Evolutionary conservation across 2,888 invertebrate genomes (phyloP).

Genomic region (Hypercompe scribonia): DNA sequence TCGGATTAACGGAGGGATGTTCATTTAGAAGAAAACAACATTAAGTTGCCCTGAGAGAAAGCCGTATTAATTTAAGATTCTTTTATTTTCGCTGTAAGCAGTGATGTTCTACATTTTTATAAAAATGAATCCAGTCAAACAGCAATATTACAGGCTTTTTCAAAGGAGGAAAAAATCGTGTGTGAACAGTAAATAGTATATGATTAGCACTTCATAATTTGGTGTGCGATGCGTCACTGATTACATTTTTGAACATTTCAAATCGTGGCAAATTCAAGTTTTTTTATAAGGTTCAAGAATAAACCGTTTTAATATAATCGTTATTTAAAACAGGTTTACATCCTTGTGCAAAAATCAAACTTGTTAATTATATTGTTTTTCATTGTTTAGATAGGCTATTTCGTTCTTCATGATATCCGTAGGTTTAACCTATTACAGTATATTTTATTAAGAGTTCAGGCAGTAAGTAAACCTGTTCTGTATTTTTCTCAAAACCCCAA

Average conservation of each 20-base stretch:
- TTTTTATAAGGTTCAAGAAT: not conserved
- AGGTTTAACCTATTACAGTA: no score
- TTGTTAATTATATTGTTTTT: not conserved
- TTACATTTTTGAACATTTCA: not conserved
- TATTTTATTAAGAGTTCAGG: not conserved
- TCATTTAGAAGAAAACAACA: conserved; percentile 99
- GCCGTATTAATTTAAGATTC: conserved; percentile 82
- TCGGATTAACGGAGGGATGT: no score
- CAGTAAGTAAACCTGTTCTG: not conserved
- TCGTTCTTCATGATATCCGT: no score
- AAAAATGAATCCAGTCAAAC: conserved; percentile 78
- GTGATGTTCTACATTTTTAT: conserved; percentile 78
- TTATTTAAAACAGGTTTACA: not conserved
- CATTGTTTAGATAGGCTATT: not conserved
- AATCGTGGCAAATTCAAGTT: not conserved
- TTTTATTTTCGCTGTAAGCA: conserved; percentile 80
- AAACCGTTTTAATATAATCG: not conserved
- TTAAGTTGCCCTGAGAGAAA: conserved; percentile 86
- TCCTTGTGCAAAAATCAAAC: not conserved
- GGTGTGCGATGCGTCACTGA: not conserved
- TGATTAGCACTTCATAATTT: no score
- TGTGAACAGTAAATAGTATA: no score
- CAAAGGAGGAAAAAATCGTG: no score
- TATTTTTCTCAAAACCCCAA: not conserved
- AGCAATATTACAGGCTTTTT: conserved; percentile 85